Percentiles rank a stretch among this genome's conserved stretches.
Conservation (phyloP, 2,888 invertebrate species). For the Ethmia dodecea region DNA sequence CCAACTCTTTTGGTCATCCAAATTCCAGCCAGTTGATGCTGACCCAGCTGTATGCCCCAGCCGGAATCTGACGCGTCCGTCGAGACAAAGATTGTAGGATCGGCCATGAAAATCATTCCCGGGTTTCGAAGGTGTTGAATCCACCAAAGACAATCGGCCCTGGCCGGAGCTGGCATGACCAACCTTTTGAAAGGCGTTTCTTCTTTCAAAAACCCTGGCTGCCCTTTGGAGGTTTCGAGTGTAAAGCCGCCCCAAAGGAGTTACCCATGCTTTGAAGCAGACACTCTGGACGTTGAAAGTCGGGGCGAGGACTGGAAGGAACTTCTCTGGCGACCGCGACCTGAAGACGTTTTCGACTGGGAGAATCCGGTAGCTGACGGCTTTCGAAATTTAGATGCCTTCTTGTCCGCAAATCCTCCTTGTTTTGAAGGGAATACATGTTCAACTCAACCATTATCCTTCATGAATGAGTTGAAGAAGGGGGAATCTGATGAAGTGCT, state of each 20-base stretch:
- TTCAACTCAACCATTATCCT: slow-evolving; percentile 1
- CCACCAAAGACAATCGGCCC: no score
- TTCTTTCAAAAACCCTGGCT: slow-evolving; percentile 1
- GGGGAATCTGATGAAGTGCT: no score
- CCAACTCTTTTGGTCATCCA: slow-evolving; percentile 18
- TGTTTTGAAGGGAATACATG: not conserved
- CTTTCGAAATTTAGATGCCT: not conserved
- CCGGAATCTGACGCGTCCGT: slow-evolving; percentile 17
- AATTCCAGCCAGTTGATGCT: slow-evolving; percentile 9
- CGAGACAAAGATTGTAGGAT: slow-evolving; percentile 15
- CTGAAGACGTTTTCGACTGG: not conserved
- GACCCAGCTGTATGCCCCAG: slow-evolving; percentile 20
- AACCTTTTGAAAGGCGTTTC: slow-evolving; percentile 8
- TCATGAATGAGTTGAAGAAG: no score
- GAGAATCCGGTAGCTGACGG: not conserved
- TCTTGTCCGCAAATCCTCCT: not conserved
- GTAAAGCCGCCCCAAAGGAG: slow-evolving; percentile 1
- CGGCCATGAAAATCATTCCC: slow-evolving; percentile 4
- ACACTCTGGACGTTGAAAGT: no score
- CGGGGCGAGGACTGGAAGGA: no score
- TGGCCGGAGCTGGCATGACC: slow-evolving; percentile 9
- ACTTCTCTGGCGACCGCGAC: not conserved
- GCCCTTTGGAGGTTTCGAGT: not conserved
- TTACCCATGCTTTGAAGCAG: no score
- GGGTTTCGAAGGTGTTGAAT: slow-evolving; percentile 6